Evolutionary conservation across 2,797 vertebrate species (phyloP), one percentile per base, ranked within the genome.

Genomic region (Anabas testudineus): DNA sequence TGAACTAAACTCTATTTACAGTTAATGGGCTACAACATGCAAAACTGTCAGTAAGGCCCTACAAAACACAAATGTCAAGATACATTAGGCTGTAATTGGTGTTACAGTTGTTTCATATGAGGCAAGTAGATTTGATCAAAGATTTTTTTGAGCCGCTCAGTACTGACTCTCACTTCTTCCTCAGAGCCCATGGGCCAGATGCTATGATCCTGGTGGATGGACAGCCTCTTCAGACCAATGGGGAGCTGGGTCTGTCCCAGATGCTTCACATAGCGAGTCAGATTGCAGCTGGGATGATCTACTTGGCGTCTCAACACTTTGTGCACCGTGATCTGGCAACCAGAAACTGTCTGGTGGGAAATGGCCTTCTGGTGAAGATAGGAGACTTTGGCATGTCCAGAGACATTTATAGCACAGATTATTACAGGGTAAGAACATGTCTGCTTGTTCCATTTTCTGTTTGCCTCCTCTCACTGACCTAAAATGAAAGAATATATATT

Each of bases 321-420:
- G 98, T 99, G 60, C 98, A 99, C 80, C 95, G 98, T 65, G 98
- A 99, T 87, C 94, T 99, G 90, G 98, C 98, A 54, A 99, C 98
- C 32, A 95, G 98, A 81, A 99, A 99, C 92, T 99, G 98, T 87
- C 93, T 99, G 86, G 98, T 99, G 2, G 98, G 98, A 51, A 97
- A 96, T 46, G 97, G 96, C 74, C 94, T 99, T 30, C 94, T 98
- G 87, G 98, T 99, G 87, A 99, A 99, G 92, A 99, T 99, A 16
- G 98, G 98, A 70, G 98, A 99, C 90, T 99, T 99, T 59, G 98
- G 98, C 78, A 99, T 99, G 98, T 99, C 98, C 45, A 94, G 98
- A 90, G 98, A 99, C 57, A 97, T 99, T 90, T 99, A 99, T 94
- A 99, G 97, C 93, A 99, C 98, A 2, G 98, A 99, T 85, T 99